phyloP scores from a whole-genome alignment of 2,888 invertebrate species.

The Heliconius cydno region DNA sequence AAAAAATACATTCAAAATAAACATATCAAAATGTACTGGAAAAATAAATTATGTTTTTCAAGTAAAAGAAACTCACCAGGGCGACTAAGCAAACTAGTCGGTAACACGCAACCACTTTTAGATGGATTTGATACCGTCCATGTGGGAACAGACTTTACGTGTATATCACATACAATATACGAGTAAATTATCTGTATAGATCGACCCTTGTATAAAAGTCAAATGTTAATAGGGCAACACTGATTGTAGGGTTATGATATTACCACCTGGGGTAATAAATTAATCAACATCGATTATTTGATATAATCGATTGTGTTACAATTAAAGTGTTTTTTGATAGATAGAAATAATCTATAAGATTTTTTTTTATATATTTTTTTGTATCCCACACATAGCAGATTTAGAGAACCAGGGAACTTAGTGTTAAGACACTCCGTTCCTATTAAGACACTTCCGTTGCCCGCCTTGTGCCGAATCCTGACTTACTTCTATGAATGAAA shows the following conservation, averaged over 20 bases:
- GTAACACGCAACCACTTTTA: conserved; percentile 54
- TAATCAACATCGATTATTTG: conserved; percentile 32
- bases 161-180: conserved; percentile 47
- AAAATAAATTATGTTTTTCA: not conserved
- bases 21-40: not conserved
- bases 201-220: conserved; percentile 61
- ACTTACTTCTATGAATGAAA: too few species aligned
- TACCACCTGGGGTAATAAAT: conserved; percentile 51
- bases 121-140: conserved; percentile 56
- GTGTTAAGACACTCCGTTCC: too few species aligned
- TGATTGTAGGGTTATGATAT: conserved; percentile 54
- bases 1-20: not conserved
- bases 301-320: conserved; percentile 9
- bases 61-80: not conserved
- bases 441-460: too few species aligned
- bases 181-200: conserved; percentile 60
- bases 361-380: not conserved
- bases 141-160: conserved; percentile 60
- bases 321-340: not conserved
- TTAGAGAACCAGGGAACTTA: too few species aligned
- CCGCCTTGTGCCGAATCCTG: too few species aligned
- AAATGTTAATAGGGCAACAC: conserved; percentile 63
- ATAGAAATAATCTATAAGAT: not conserved
- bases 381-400: too few species aligned
- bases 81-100: conserved; percentile 49